Percentiles rank a stretch among this genome's conserved stretches.
phyloP scores from a whole-genome alignment of 2,113 vertebrate species.

The Cyprinodon brontotheroides region DNA sequence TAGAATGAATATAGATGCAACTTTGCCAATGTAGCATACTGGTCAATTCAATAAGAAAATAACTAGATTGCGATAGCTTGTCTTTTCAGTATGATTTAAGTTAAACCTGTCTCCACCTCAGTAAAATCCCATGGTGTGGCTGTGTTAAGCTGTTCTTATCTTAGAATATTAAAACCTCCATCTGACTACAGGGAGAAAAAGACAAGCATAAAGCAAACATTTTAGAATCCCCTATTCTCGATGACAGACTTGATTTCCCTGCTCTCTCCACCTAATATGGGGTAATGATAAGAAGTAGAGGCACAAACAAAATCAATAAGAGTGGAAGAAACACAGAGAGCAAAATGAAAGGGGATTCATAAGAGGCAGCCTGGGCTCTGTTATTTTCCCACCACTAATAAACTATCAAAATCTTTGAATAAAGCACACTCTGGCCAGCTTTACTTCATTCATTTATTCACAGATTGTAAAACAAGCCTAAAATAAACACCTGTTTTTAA shows the following conservation, averaged over 20 bases:
- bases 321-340: conserved; percentile 21
- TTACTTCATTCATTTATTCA: conserved; percentile 81
- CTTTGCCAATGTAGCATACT: background rate
- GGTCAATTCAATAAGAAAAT: background rate
- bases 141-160: background rate
- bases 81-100: background rate
- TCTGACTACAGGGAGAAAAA: background rate
- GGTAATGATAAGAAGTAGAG: conserved; percentile 32
- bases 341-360: conserved; percentile 40
- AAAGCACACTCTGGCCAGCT: conserved; percentile 26
- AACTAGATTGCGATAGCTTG: background rate
- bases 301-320: conserved; percentile 59
- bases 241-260: conserved; percentile 35
- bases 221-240: conserved; percentile 39
- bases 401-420: conserved; percentile 27
- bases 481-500: conserved; percentile 67
- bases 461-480: conserved; percentile 76
- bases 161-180: background rate
- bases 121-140: background rate
- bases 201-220: conserved; percentile 16
- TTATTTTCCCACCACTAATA: conserved; percentile 45
- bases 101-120: background rate
- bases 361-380: conserved; percentile 14
- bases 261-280: conserved; percentile 49
- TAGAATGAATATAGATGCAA: background rate